A percentile compares a stretch with the other conserved stretches of the same genome.
Conservation (phyloP, 1,140 invertebrate species). For the Nebria ingens region DNA sequence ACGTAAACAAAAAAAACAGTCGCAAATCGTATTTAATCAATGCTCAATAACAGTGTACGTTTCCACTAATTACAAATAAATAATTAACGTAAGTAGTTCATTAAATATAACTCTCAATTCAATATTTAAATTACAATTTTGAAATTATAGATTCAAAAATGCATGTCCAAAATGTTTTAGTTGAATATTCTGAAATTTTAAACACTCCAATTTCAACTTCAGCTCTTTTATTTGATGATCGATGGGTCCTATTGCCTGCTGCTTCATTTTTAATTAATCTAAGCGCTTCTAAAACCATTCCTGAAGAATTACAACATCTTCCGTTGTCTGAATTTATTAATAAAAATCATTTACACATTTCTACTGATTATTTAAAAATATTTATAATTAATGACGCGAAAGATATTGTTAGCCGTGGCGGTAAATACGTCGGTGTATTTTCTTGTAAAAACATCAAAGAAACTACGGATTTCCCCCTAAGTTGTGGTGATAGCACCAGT, state of each 20-base stretch:
- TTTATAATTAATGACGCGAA: no score
- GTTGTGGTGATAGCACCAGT: neutral
- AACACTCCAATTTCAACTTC: neutral
- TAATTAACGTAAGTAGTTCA: no score
- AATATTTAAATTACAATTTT: no score
- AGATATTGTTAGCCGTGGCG: neutral
- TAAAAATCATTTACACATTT: neutral
- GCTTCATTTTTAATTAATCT: neutral
- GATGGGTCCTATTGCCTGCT: neutral
- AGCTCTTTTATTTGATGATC: neutral
- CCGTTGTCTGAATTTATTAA: neutral
- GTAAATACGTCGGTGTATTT: neutral
- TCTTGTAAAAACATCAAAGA: slow-evolving; percentile 4
- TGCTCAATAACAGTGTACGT: no score
- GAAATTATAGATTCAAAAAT: no score
- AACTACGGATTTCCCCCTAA: neutral
- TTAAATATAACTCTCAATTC: no score
- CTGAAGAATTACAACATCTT: neutral
- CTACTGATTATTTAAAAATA: neutral
- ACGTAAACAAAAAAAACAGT: no score
- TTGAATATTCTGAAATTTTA: neutral
- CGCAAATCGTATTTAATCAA: no score
- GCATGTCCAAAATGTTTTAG: neutral
- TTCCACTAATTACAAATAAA: no score
- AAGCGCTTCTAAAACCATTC: neutral